Evolutionary conservation across 2,888 invertebrate species (phyloP).

Genomic region (Yponomeuta evonymella): DNA sequence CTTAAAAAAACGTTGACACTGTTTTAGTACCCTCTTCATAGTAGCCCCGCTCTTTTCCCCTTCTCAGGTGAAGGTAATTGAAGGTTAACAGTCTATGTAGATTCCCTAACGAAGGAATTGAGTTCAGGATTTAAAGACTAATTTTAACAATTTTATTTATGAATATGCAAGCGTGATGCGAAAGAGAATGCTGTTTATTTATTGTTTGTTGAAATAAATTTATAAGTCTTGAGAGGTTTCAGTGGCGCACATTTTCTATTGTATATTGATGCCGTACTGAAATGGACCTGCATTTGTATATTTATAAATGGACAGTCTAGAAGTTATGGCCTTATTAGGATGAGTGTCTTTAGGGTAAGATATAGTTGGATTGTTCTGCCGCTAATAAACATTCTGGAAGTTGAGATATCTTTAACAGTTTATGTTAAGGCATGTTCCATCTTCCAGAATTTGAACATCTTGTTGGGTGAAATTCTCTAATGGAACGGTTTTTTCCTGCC

Average conservation of each 20-base stretch:
- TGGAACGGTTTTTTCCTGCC: constrained; percentile 40
- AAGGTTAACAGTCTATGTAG: neutral
- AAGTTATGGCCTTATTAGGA: constrained; percentile 55
- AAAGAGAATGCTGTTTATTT: neutral
- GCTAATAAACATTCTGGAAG: too few relatives aligned
- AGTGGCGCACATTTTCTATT: neutral
- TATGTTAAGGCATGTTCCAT: too few relatives aligned
- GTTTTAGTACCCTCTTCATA: neutral
- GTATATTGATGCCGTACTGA: neutral
- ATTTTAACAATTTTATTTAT: neutral
- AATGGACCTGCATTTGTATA: neutral
- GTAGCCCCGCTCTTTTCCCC: neutral
- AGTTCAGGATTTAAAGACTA: constrained; percentile 1
- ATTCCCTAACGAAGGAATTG: neutral
- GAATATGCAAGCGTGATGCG: neutral
- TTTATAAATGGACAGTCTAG: constrained; percentile 11
- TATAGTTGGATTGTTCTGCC: constrained; percentile 23
- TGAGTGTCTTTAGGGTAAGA: constrained; percentile 36
- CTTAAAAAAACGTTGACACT: neutral
- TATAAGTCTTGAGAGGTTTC: neutral
- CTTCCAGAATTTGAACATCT: too few relatives aligned
- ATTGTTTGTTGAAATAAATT: neutral
- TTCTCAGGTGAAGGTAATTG: neutral
- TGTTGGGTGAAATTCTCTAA: too few relatives aligned
- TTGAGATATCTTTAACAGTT: too few relatives aligned